Evolutionary conservation across 2,888 invertebrate species (phyloP).

Genomic region (Coleophora deauratella): DNA sequence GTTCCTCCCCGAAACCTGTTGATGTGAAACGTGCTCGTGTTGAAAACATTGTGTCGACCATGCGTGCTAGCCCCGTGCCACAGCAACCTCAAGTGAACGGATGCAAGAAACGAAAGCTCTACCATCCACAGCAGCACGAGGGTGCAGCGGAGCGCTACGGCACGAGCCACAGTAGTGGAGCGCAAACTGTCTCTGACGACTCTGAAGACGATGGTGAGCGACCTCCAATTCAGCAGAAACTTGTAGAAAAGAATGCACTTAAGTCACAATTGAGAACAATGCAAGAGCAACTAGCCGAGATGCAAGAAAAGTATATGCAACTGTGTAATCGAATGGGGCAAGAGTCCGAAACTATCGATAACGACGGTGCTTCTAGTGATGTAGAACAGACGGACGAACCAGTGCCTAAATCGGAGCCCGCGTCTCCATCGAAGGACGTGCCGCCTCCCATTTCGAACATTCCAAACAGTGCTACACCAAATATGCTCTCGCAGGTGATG

Average conservation of each 20-base stretch:
- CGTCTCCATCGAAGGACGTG: slow-evolving; percentile 69
- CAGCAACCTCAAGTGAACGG: slow-evolving; percentile 87
- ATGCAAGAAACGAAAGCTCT: slow-evolving; percentile 95
- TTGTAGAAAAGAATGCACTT: slow-evolving; percentile 89
- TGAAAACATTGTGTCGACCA: slow-evolving; percentile 95
- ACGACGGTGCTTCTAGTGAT: slow-evolving; percentile 83
- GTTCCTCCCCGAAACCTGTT: slow-evolving; percentile 74
- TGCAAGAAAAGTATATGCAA: slow-evolving; percentile 93
- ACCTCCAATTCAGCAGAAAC: slow-evolving; percentile 86
- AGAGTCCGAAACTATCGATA: slow-evolving; percentile 82
- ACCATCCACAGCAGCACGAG: slow-evolving; percentile 95
- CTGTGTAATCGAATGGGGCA: slow-evolving; percentile 90
- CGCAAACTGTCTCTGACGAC: slow-evolving; percentile 74
- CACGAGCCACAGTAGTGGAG: slow-evolving; percentile 63
- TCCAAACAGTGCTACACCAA: slow-evolving; percentile 55
- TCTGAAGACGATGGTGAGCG: slow-evolving; percentile 86
- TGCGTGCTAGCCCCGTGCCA: slow-evolving; percentile 90
- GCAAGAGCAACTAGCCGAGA: slow-evolving; percentile 91
- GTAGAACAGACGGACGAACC: slow-evolving; percentile 75
- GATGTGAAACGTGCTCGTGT: slow-evolving; percentile 95
- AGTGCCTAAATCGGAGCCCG: slow-evolving; percentile 73
- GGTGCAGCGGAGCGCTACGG: slow-evolving; percentile 77
- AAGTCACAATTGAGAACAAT: slow-evolving; percentile 89
- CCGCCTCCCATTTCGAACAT: slow-evolving; percentile 43
- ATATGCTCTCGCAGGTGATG: slow-evolving; percentile 78